Evolutionary conservation across 2,113 vertebrate genomes (phyloP).

Genomic region (Strix aluco): DNA sequence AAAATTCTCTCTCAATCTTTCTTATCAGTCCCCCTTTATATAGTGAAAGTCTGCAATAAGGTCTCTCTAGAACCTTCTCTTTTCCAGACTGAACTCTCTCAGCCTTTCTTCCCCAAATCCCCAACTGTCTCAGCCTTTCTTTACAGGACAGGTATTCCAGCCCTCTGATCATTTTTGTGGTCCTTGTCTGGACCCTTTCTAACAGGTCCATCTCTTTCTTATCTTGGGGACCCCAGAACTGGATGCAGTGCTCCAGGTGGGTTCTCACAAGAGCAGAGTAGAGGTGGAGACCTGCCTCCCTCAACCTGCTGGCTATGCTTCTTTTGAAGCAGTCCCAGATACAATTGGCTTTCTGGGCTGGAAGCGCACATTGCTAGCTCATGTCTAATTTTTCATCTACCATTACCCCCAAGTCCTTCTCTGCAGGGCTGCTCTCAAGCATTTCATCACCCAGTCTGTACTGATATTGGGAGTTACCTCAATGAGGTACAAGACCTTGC

Average conservation of each 20-base stretch:
- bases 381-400: background rate
- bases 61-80: background rate
- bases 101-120: background rate
- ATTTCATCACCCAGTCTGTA: background rate
- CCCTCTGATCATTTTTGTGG: background rate
- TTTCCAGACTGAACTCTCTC: background rate
- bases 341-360: rapidly evolving
- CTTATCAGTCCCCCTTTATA: background rate
- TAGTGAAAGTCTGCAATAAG: background rate
- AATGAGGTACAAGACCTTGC: background rate
- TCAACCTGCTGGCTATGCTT: background rate
- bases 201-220: background rate
- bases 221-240: background rate
- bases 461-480: background rate
- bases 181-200: background rate
- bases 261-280: background rate
- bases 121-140: background rate
- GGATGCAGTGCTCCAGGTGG: background rate
- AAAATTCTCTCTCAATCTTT: background rate
- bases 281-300: background rate
- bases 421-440: background rate
- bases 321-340: background rate
- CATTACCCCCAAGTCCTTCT: background rate
- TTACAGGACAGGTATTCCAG: background rate
- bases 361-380: background rate